Percentiles rank a stretch among this genome's conserved stretches.
Evolutionary conservation across 2,888 invertebrate genomes (phyloP).

Genomic region (Lobophora halterata): DNA sequence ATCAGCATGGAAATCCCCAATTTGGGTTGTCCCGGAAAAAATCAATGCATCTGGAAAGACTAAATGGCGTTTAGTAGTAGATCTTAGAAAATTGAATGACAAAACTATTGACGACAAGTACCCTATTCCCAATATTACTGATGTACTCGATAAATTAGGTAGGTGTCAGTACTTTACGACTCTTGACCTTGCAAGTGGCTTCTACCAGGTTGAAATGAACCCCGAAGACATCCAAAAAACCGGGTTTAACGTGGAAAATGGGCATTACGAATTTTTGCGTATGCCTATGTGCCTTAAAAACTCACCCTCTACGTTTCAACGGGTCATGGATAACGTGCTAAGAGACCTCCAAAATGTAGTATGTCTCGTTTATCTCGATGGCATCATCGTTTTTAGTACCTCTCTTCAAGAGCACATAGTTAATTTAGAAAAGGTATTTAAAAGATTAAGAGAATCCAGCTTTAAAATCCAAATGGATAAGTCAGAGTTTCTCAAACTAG

Average conservation of each 20-base stretch:
- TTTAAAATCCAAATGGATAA: conserved; percentile 37
- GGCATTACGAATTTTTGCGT: conserved; percentile 34
- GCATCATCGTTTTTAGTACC: too few species aligned
- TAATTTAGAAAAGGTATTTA: conserved; percentile 31
- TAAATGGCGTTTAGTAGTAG: conserved; percentile 29
- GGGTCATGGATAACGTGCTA: conserved; percentile 40
- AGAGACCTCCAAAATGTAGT: too few species aligned
- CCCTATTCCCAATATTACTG: too few species aligned
- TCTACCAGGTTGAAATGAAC: conserved; percentile 25
- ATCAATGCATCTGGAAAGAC: conserved; percentile 1
- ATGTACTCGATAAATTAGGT: conserved; percentile 32
- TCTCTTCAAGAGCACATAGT: too few species aligned
- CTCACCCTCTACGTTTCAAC: conserved; percentile 17
- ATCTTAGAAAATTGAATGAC: conserved; percentile 32
- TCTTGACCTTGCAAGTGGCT: conserved; percentile 25
- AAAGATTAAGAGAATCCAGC: conserved; percentile 27
- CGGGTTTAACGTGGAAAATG: conserved; percentile 35
- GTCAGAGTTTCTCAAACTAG: conserved; percentile 31
- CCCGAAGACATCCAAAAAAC: conserved; percentile 33
- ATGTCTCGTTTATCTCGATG: too few species aligned
- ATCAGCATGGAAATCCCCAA: conserved; percentile 10
- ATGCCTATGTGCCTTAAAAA: too few species aligned
- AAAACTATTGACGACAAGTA: conserved; percentile 33
- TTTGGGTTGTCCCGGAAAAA: conserved; percentile 3
- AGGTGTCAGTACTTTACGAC: conserved; percentile 30